These are phyloP conservation scores for Lineus longissimus DNA, from an alignment of 1,140 invertebrate species.

Conservation along the genomic window DNA sequence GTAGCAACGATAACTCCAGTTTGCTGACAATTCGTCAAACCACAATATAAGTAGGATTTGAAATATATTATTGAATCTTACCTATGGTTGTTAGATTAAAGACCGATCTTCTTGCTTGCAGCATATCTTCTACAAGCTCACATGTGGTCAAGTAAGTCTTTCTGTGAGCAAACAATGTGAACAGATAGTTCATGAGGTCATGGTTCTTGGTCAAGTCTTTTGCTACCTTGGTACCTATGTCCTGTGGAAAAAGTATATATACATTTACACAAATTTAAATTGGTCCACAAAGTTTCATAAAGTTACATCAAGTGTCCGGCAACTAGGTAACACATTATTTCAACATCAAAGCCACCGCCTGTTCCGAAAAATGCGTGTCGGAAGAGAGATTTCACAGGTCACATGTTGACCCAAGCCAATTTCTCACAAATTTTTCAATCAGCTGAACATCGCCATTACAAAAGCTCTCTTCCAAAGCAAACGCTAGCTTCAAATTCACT, in stretches of 20 bases:
- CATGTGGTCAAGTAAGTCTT: slow-evolving; percentile 49
- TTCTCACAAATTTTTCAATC: too few species aligned
- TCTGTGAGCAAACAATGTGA: slow-evolving; percentile 40
- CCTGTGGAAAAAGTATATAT: slow-evolving; percentile 24
- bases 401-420: too few species aligned
- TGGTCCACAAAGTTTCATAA: background rate
- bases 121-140: slow-evolving; percentile 50
- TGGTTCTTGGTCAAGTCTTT: slow-evolving; percentile 35
- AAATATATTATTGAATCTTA: slow-evolving; percentile 27
- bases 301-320: too few species aligned
- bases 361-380: too few species aligned
- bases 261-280: slow-evolving; percentile 3
- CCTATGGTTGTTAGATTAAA: slow-evolving; percentile 45
- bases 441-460: too few species aligned
- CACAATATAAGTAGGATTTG: too few species aligned
- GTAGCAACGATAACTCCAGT: too few species aligned
- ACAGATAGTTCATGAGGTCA: slow-evolving; percentile 48
- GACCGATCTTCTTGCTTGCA: slow-evolving; percentile 37
- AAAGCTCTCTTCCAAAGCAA: too few species aligned
- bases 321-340: background rate
- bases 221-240: slow-evolving; percentile 37
- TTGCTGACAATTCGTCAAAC: too few species aligned
- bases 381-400: background rate
- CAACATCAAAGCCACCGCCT: too few species aligned
- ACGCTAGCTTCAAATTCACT: too few species aligned